These are phyloP conservation scores for Proctacanthus coquilletti DNA, from an alignment of 1,140 invertebrate genomes.

Conservation along the genomic window DNA sequence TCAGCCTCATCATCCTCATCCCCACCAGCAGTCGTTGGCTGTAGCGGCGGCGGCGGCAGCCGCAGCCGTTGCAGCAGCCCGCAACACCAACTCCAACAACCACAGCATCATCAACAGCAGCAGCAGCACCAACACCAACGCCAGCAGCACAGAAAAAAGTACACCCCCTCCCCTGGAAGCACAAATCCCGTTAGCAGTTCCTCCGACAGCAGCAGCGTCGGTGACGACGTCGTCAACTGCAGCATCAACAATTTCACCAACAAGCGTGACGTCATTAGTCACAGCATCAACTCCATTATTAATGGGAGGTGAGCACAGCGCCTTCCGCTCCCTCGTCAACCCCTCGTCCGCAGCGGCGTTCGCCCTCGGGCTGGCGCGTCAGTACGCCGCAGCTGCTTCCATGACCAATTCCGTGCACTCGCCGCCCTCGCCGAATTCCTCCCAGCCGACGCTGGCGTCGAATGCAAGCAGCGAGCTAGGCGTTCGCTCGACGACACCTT, in stretches of 20 bases:
- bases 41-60: conserved; percentile 13
- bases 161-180: too few relatives aligned
- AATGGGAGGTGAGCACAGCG: conserved; percentile 78
- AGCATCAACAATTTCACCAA: conserved; percentile 15
- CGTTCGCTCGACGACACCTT: too few relatives aligned
- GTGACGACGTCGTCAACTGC: conserved; percentile 12
- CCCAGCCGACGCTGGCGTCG: too few relatives aligned
- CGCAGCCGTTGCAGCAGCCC: conserved; percentile 9
- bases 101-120: conserved; percentile 9
- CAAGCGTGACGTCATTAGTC: conserved; percentile 24
- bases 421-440: too few relatives aligned
- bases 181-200: too few relatives aligned
- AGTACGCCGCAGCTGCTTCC: conserved; percentile 31
- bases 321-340: conserved; percentile 52
- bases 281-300: conserved; percentile 33
- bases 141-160: conserved; percentile 1
- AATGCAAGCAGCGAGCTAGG: too few relatives aligned
- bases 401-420: too few relatives aligned
- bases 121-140: conserved; percentile 1
- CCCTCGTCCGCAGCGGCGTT: conserved; percentile 27
- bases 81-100: conserved; percentile 21
- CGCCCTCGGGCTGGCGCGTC: conserved; percentile 31
- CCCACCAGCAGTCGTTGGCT: conserved; percentile 27
- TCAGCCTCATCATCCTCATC: conserved; percentile 34
- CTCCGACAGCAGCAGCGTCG: conserved; percentile 7